Evolutionary conservation across 2,888 invertebrate species (phyloP), one percentile per base, ranked within the genome.

Genomic region (Cephus nigrinus): DNA sequence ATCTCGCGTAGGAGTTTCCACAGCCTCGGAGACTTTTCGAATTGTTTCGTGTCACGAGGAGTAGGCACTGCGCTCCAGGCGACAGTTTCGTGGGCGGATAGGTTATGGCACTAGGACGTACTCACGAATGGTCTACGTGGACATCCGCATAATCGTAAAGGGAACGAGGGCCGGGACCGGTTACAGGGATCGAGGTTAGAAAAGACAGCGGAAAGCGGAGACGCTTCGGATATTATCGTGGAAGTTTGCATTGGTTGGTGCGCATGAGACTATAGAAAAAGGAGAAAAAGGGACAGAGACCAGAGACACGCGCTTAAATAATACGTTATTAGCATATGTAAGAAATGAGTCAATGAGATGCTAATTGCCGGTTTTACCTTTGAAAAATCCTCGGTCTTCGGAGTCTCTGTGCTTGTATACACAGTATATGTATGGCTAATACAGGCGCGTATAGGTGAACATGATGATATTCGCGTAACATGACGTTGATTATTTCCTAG

Each of bases 301-400:
- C 31, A 71, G 31, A 71, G 71, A 82, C 81, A 81, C 82, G 81
- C 84, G 82, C 82, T 86, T 85, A 86, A 88, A 89, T 88, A 89
- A 90, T 85, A 88, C 85, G 80, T 55, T 80, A 90, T 89, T 88
- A 88, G 88, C 89, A 89, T 89, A 86, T 84, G 84, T 86, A 85
- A 85, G 88, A 88, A 88, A 90, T 85, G 87, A 89, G 88, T 88
- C 88, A 90, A 90, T 88, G 90, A 90, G 90, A 90, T 90, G 89
- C 89, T 90, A 90, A 90, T 90, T 89, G 88, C 87, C 84, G 85
- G 85, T 86, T 84, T 87, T 85, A 83, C 84, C 86, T 84, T 86
- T 86, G 82, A 85, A 87, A 88, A 88, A 88, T 89, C 86, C 23
- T 23, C 40, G 15, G 9, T 55, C 40, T 55, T 55, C 23, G 2